These are phyloP conservation scores for Trissonchulus latispiculum DNA, from an alignment of 2,888 invertebrate species.

Conservation along the genomic window DNA sequence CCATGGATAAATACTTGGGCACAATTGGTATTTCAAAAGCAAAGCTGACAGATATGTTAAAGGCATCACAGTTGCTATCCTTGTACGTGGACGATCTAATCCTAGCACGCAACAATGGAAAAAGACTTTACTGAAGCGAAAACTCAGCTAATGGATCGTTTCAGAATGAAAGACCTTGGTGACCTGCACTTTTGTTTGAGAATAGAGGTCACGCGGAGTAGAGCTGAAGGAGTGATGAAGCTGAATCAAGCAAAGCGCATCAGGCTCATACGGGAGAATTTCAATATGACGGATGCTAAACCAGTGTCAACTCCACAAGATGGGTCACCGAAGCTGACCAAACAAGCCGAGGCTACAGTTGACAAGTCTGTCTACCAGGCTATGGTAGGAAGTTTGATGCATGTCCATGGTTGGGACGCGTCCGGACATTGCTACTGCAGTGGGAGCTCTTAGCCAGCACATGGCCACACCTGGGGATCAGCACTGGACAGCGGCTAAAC, in stretches of 20 bases:
- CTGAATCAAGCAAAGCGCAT: constrained; percentile 18
- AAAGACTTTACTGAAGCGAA: neutral
- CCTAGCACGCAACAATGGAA: neutral
- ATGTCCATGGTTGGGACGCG: constrained; percentile 20
- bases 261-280: constrained; percentile 17
- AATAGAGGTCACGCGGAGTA: neutral
- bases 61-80: too few relatives aligned
- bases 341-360: neutral
- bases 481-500: constrained; percentile 27
- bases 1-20: constrained; percentile 23
- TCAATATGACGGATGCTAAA: constrained; percentile 20
- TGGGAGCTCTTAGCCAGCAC: neutral
- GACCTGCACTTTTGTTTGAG: neutral
- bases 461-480: constrained; percentile 20
- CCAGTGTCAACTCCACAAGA: constrained; percentile 24
- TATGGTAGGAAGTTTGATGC: constrained; percentile 21
- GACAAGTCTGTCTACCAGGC: constrained; percentile 11
- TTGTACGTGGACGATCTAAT: neutral
- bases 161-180: constrained; percentile 1
- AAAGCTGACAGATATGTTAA: too few relatives aligned
- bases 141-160: neutral
- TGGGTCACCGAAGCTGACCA: neutral
- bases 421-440: constrained; percentile 18
- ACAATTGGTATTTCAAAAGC: too few relatives aligned
- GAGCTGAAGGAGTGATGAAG: neutral